Evolutionary conservation across 2,888 invertebrate species (phyloP).

Genomic region (Drosophila atroscutellata): DNA sequence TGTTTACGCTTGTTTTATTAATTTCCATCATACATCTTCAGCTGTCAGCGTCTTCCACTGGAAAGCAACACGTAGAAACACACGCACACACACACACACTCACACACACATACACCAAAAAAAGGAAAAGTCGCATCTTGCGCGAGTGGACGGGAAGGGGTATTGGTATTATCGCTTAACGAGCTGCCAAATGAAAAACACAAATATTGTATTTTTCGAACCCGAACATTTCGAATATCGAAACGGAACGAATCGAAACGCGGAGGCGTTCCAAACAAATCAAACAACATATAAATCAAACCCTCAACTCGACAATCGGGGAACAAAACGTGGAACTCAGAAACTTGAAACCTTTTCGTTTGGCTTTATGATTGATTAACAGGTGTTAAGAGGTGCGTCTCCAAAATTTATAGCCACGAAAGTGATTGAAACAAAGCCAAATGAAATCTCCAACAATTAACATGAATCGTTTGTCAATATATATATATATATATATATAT

Average conservation of each 20-base stretch:
- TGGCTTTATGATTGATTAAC: neutral
- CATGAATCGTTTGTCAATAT: neutral
- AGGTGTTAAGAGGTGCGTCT: neutral
- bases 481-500: no score
- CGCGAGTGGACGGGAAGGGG: neutral
- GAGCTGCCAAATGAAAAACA: conserved; percentile 53
- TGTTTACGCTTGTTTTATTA: conserved; percentile 82
- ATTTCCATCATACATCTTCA: conserved; percentile 80
- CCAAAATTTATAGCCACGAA: neutral
- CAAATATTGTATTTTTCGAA: conserved; percentile 8
- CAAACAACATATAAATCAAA: conserved; percentile 46
- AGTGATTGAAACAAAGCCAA: neutral
- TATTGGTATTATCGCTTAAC: conserved; percentile 46
- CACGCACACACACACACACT: neutral
- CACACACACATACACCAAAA: neutral
- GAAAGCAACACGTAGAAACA: neutral
- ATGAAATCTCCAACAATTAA: neutral
- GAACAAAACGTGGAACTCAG: neutral
- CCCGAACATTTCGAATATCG: neutral
- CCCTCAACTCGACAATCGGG: neutral
- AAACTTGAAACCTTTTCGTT: neutral
- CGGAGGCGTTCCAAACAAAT: conserved; percentile 32
- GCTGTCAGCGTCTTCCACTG: conserved; percentile 64
- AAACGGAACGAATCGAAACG: conserved; percentile 9
- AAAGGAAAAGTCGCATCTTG: conserved; percentile 25